Evolutionary conservation across 2,797 vertebrate species (phyloP).

Genomic region (Steatocranus sp.): DNA sequence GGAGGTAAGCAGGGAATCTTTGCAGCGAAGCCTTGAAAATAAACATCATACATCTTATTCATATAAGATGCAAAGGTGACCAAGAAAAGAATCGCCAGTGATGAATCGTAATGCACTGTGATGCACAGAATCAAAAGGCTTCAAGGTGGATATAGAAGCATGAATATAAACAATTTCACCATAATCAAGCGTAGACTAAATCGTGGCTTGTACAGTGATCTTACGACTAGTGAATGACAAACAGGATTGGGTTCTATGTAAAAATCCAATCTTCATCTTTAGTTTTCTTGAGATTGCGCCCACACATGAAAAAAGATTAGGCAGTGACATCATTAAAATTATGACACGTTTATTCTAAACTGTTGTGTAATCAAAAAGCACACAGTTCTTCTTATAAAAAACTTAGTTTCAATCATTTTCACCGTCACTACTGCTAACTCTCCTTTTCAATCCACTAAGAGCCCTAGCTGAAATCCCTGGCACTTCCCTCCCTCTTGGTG

Average conservation of each 20-base stretch:
- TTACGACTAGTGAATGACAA: neutral
- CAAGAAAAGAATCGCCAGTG: neutral
- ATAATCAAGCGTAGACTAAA: neutral
- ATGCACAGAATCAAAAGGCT: neutral
- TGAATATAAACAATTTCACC: neutral
- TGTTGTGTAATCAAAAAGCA: neutral
- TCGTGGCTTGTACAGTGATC: fast-evolving
- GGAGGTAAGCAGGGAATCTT: neutral
- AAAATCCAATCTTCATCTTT: neutral
- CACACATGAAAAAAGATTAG: neutral
- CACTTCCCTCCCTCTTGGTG: neutral
- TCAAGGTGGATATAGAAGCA: neutral
- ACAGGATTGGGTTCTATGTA: neutral
- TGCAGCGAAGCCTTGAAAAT: neutral
- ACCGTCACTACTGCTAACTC: fast-evolving
- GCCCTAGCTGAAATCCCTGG: neutral
- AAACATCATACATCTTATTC: neutral
- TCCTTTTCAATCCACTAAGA: neutral
- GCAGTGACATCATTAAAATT: fast-evolving
- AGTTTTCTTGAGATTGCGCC: fast-evolving
- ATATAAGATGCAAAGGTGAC: neutral
- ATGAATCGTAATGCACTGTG: neutral
- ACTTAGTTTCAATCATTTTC: fast-evolving
- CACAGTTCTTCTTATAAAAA: neutral
- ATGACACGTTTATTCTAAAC: neutral